Evolutionary conservation across 2,888 invertebrate species (phyloP).

Genomic region (Lampropteryx suffumata): DNA sequence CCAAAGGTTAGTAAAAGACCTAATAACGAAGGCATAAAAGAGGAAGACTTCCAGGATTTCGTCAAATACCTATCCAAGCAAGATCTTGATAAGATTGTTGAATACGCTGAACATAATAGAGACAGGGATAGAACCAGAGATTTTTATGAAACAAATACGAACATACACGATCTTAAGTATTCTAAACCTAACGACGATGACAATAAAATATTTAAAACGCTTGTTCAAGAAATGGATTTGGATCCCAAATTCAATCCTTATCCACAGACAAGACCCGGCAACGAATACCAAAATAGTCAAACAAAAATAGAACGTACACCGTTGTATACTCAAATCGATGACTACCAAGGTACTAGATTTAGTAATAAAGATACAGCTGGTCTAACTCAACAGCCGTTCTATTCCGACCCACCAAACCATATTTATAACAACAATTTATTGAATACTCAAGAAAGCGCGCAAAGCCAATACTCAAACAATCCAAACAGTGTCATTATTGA

Average conservation of each 20-base stretch:
- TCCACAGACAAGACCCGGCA: conserved; percentile 14
- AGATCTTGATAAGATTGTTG: conserved; percentile 66
- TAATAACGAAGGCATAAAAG: conserved; percentile 55
- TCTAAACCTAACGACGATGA: conserved; percentile 30
- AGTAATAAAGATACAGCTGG: conserved; percentile 16
- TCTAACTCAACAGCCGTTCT: conserved; percentile 25
- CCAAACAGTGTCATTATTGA: conserved; percentile 24
- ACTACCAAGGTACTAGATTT: conserved; percentile 14
- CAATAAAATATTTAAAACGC: conserved; percentile 32
- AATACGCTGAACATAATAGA: conserved; percentile 52
- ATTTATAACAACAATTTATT: conserved; percentile 20
- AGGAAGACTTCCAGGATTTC: conserved; percentile 65
- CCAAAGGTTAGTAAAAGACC: conserved; percentile 64
- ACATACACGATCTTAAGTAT: no score
- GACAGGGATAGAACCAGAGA: conserved; percentile 32
- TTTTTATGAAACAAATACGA: conserved; percentile 26
- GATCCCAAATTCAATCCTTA: conserved; percentile 26
- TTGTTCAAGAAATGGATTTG: conserved; percentile 27
- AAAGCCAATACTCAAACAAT: conserved; percentile 24
- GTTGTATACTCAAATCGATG: conserved; percentile 2
- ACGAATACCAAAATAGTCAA: conserved; percentile 11
- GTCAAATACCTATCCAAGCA: conserved; percentile 67
- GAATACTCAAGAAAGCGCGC: conserved; percentile 42
- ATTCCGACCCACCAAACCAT: neutral
- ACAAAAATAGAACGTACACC: neutral